Evolutionary conservation across 2,113 vertebrate species (phyloP).

Genomic region (Craseonycteris thonglongyai): DNA sequence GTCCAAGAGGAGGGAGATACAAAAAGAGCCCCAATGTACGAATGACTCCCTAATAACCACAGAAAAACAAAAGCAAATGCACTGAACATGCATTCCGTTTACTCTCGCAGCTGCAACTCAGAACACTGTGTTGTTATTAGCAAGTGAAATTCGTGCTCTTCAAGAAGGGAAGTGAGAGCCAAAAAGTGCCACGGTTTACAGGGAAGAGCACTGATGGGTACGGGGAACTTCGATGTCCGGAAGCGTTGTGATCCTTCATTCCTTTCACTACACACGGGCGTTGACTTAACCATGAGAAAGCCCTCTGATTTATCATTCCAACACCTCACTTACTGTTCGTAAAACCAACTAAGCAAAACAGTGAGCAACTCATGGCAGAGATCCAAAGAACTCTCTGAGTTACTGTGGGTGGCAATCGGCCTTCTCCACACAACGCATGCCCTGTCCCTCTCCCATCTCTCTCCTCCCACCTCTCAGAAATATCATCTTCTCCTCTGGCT

Average conservation of each 20-base stretch:
- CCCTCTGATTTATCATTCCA: not conserved
- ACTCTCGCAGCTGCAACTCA: not conserved
- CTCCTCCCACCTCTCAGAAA: not conserved
- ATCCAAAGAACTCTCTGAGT: not conserved
- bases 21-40: conserved; percentile 2
- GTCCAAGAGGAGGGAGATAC: not conserved
- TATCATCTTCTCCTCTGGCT: not conserved
- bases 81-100: not conserved
- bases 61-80: conserved; percentile 42
- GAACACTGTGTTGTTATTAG: not conserved
- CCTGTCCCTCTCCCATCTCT: not conserved
- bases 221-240: not conserved
- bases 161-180: not conserved
- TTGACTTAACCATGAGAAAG: not conserved
- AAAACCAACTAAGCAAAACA: not conserved
- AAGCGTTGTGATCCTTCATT: not conserved
- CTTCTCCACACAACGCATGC: not conserved
- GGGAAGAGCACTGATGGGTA: not conserved
- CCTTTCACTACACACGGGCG: not conserved
- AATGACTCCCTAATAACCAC: not conserved
- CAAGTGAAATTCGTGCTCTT: not conserved
- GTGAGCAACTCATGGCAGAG: not conserved
- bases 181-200: not conserved
- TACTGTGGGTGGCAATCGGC: not conserved
- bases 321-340: not conserved